Evolutionary conservation across 2,888 invertebrate genomes (phyloP).

Genomic region (Scaptomyza cyrtandrae): DNA sequence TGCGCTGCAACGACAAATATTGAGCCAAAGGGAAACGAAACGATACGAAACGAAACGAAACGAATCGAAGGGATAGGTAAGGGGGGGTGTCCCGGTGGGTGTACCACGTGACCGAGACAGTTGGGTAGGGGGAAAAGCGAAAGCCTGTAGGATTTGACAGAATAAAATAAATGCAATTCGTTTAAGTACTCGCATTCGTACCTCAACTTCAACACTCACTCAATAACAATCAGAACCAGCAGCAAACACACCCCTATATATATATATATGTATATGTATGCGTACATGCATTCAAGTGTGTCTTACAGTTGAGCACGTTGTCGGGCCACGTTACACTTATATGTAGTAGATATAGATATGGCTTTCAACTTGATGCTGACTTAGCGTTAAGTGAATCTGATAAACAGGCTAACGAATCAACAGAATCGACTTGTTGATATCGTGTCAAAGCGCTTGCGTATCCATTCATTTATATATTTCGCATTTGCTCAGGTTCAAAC

Average conservation of each 20-base stretch:
- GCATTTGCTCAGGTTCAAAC: neutral
- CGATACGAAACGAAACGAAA: neutral
- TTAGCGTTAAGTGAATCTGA: slow-evolving; percentile 17
- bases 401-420: slow-evolving; percentile 4
- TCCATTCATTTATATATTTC: slow-evolving; percentile 17
- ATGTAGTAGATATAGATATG: neutral
- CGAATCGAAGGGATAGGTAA: neutral
- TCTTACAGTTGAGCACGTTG: slow-evolving; percentile 35
- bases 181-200: neutral
- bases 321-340: slow-evolving; percentile 16
- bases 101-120: slow-evolving; percentile 27
- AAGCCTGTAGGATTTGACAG: slow-evolving; percentile 11
- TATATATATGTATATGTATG: neutral
- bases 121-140: slow-evolving; percentile 18
- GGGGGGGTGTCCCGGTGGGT: neutral
- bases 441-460: slow-evolving; percentile 9
- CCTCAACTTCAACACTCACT: slow-evolving; percentile 2
- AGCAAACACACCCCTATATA: slow-evolving; percentile 9
- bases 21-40: slow-evolving; percentile 24
- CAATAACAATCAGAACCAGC: slow-evolving; percentile 6
- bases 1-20: slow-evolving; percentile 52
- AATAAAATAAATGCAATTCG: slow-evolving; percentile 15
- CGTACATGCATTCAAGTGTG: neutral
- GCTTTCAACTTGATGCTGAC: slow-evolving; percentile 12
- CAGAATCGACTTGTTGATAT: slow-evolving; percentile 18